Conservation (phyloP, 92 coral and sea anemone species). For the Heteractis magnifica region DNA sequence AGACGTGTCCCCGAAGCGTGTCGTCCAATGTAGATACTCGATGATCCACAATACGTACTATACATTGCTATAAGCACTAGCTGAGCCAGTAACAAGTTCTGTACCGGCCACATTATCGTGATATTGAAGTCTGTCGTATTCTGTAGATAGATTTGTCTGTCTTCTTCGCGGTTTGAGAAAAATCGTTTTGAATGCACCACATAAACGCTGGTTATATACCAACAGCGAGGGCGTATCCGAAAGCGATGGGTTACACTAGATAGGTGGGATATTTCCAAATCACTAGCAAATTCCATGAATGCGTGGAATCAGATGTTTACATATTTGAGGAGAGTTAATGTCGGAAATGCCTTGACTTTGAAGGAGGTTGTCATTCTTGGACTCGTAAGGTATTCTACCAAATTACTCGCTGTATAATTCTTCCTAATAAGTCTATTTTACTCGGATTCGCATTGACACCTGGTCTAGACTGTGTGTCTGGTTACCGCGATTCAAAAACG, state of each 20-base stretch:
- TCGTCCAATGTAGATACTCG: conserved; percentile 27
- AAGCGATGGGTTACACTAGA: background rate
- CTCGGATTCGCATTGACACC: background rate
- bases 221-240: background rate
- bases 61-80: background rate
- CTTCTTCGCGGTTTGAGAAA: background rate
- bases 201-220: background rate
- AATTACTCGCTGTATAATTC: background rate
- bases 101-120: background rate
- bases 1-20: conserved; percentile 19
- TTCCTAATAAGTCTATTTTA: background rate
- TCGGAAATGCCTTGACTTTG: background rate
- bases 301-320: conserved; percentile 2
- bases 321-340: background rate
- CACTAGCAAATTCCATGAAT: background rate
- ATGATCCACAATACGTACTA: background rate
- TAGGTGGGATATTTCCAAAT: background rate
- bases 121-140: background rate
- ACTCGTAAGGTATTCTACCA: background rate
- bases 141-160: background rate
- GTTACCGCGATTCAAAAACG: background rate
- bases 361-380: background rate
- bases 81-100: background rate
- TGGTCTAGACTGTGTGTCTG: background rate
- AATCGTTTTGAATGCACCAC: background rate